A percentile compares a stretch with the other conserved stretches of the same genome.
phyloP scores from a whole-genome alignment of 2,888 invertebrate species.

The Platynereis dumerilii region DNA sequence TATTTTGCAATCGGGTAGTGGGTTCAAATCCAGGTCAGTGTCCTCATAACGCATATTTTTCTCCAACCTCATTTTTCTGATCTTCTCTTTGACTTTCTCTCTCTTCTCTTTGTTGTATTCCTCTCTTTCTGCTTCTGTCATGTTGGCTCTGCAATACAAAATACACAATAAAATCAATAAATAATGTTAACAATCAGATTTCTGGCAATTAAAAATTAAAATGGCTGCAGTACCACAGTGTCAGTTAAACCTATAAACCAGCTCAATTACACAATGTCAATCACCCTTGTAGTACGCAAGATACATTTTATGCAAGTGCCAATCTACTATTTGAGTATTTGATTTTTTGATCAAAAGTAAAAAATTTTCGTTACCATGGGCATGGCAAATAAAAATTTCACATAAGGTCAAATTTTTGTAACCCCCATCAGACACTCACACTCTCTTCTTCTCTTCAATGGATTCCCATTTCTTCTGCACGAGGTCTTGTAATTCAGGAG shows the following conservation, averaged over 20 bases:
- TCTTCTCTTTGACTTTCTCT: slow-evolving; percentile 32
- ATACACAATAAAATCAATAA: not conserved
- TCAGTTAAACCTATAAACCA: too few species aligned
- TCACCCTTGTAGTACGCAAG: too few species aligned
- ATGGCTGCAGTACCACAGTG: too few species aligned
- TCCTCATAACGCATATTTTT: slow-evolving; percentile 47
- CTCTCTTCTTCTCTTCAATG: slow-evolving; percentile 49
- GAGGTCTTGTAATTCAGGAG: slow-evolving; percentile 47
- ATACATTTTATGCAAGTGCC: too few species aligned
- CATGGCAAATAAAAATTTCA: too few species aligned
- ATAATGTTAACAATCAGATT: not conserved
- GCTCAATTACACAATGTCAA: too few species aligned
- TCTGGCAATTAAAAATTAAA: too few species aligned
- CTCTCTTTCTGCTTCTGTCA: slow-evolving; percentile 54
- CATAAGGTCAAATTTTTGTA: too few species aligned
- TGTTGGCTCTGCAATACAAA: slow-evolving; percentile 47
- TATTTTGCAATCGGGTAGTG: slow-evolving; percentile 54
- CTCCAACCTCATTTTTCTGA: slow-evolving; percentile 2
- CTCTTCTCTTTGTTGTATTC: slow-evolving; percentile 48
- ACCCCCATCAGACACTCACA: too few species aligned
- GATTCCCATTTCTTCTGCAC: slow-evolving; percentile 70
- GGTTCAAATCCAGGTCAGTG: slow-evolving; percentile 46
- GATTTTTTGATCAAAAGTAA: too few species aligned
- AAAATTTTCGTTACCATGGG: too few species aligned
- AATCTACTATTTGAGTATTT: too few species aligned